Base-by-base conservation (phyloP, 2,888 invertebrate species). In the Boloria selene region DNA sequence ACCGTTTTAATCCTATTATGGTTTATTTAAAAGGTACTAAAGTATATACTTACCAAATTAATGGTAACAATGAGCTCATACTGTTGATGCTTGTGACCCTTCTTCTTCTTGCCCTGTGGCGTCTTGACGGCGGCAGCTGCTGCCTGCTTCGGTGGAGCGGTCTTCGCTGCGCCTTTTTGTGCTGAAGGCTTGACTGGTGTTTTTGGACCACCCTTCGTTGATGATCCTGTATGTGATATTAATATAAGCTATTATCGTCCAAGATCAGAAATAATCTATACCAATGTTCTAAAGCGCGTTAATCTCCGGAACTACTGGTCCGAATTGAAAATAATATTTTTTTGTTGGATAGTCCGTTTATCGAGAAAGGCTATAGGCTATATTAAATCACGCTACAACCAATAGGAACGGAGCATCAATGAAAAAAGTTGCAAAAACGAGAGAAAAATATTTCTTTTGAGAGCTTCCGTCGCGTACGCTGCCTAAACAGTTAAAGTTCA, bases 21-120 rank as follows among this genome's bases (percentile, higher is more conserved):
- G n/a, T 47, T 5, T 5, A 47, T n/a, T 16, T 16, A 14, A 16
- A 49, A 17, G 13, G 6, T 45, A 45, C 22, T 45, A 22, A 26
- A 5, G 26, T 26, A 26, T 18, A 6, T 7, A 88, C 95, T 95
- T 82, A 96, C 97, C 94, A 96, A 85, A 84, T 96, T 95, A 76
- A 97, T 96, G 73, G 96, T 96, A 75, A 97, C 96, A 73, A 95
- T 94, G 64, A 96, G 94, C 79, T 97, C 96, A 77, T 96, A 95
- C 81, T 95, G 96, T 80, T 96, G 96, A 74, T 96, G 95, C 77
- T 95, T 94, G 77, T 96, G 95, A 14, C 96, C 96, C 85, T 95
- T 95, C 90, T 96, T 95, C 86, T 95, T 95, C 86, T 96, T 95
- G 77, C 95, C 94, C 74, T 93, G 93, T 49, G 94, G 93, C 73